These are phyloP conservation scores for Mormyrops attenuatus DNA, from an alignment of 2,797 vertebrate genomes.

Conservation along the genomic window DNA sequence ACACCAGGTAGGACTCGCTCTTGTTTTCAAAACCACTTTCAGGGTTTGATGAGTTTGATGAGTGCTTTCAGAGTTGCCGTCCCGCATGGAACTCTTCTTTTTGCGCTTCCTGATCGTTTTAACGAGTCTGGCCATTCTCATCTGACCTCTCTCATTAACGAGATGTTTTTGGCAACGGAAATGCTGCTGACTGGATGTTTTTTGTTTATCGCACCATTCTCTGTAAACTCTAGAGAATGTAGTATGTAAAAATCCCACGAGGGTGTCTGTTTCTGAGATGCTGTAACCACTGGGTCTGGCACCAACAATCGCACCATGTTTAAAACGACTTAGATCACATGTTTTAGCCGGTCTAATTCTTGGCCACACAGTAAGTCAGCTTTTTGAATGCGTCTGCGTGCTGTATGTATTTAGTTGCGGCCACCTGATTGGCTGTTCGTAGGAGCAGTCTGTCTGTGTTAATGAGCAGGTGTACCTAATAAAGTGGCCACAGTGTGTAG, in stretches of 20 bases:
- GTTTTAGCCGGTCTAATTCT: neutral
- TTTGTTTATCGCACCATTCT: neutral
- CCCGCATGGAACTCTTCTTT: neutral
- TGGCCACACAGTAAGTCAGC: neutral
- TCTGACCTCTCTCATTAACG: neutral
- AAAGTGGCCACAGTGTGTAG: neutral
- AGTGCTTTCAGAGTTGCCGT: neutral
- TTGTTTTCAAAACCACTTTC: neutral
- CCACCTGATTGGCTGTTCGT: neutral
- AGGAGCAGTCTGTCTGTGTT: neutral
- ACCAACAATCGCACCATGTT: neutral
- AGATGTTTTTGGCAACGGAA: neutral
- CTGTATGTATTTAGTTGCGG: neutral
- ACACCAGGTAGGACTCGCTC: neutral
- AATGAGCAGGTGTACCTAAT: neutral
- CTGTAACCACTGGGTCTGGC: neutral
- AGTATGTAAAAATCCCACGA: neutral
- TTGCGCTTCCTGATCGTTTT: neutral
- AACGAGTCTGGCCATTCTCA: neutral
- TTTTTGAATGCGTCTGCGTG: neutral
- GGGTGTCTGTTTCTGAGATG: neutral
- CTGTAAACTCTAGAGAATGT: neutral
- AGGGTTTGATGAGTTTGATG: neutral
- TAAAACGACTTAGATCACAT: neutral
- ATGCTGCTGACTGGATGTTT: neutral